Percentiles rank a stretch among this genome's conserved stretches.
phyloP scores from a whole-genome alignment of 2,888 invertebrate species.

The Lithophane ornitopus region DNA sequence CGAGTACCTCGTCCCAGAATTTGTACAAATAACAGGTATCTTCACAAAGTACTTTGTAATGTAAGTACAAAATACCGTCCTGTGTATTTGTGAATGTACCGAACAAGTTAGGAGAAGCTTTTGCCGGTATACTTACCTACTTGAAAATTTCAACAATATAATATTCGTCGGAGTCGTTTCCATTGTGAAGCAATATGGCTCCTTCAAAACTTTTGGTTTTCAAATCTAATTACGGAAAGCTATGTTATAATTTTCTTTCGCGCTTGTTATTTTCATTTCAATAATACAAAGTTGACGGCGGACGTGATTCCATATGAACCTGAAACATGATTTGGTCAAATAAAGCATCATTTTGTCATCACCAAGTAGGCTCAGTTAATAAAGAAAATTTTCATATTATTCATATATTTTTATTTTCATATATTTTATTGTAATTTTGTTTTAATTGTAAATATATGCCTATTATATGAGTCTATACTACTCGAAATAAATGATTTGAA shows the following conservation, averaged over 20 bases:
- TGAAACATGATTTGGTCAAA: neutral
- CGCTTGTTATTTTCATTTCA: slow-evolving; percentile 2
- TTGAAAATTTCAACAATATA: slow-evolving; percentile 28
- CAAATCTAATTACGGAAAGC: slow-evolving; percentile 27
- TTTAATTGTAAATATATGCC: no score
- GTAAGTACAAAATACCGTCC: slow-evolving; percentile 9
- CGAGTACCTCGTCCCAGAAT: neutral
- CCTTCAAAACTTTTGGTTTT: slow-evolving; percentile 27
- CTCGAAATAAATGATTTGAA: no score
- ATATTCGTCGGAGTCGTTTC: slow-evolving; percentile 20
- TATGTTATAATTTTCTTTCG: neutral
- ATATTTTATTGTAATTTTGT: no score
- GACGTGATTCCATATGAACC: neutral
- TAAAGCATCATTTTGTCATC: neutral
- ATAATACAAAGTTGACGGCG: neutral
- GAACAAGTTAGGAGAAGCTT: slow-evolving; percentile 24
- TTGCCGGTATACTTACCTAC: neutral
- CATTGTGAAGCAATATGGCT: slow-evolving; percentile 32
- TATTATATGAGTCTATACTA: no score
- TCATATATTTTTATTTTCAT: no score
- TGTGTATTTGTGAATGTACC: slow-evolving; percentile 3
- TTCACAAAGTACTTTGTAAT: slow-evolving; percentile 15
- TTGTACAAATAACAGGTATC: neutral
- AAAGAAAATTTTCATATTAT: neutral
- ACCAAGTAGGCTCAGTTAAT: neutral